A percentile compares a stretch with the other conserved stretches of the same genome.
phyloP scores from a whole-genome alignment of 2,113 vertebrate species.

The Odocoileus virginianus region DNA sequence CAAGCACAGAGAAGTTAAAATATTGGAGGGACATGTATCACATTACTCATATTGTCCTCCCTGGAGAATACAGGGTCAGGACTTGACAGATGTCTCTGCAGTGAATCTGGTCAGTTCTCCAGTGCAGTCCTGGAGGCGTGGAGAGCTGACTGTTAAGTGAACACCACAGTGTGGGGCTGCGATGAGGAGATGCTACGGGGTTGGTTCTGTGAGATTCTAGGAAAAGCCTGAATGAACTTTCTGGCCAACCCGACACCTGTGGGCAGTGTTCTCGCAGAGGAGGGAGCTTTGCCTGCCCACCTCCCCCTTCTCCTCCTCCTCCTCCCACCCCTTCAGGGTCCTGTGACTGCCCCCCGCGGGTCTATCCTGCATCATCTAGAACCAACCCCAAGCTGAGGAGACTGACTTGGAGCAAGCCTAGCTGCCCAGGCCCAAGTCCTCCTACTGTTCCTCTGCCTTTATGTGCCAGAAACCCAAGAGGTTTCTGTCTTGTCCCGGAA shows the following conservation, averaged over 20 bases:
- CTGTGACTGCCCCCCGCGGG: accelerated
- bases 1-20: neutral
- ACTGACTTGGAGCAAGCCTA: neutral
- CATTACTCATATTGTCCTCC: neutral
- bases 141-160: neutral
- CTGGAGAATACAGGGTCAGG: neutral
- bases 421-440: neutral
- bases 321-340: accelerated
- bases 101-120: neutral
- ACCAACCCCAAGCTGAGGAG: neutral
- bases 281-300: neutral
- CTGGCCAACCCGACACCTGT: neutral
- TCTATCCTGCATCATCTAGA: neutral
- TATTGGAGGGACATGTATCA: neutral
- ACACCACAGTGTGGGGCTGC: neutral
- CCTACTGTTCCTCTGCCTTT: neutral
- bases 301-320: neutral
- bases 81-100: neutral
- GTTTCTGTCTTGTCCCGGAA: neutral
- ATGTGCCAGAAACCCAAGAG: neutral
- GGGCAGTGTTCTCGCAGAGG: neutral
- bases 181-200: neutral
- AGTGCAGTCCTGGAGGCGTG: neutral
- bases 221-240: neutral
- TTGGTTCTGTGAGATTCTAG: neutral